Percentiles rank a stretch among this genome's conserved stretches.
Conservation (phyloP, 2,797 vertebrate species). For the Gambelia wislizenii region DNA sequence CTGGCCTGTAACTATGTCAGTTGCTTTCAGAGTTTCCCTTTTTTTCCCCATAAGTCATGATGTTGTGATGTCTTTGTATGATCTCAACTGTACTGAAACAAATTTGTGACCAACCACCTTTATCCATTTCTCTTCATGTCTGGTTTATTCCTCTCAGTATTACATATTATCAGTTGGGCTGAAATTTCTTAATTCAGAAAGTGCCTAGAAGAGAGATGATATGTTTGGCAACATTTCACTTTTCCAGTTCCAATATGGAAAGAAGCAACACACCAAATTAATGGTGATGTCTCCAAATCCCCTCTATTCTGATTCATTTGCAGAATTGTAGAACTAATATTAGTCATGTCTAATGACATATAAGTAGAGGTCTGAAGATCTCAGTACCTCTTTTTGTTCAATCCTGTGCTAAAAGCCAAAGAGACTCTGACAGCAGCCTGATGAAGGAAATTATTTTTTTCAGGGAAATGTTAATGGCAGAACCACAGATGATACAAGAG, state of each 20-base stretch:
- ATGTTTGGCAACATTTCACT: neutral
- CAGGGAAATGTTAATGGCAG: no score
- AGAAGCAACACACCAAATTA: neutral
- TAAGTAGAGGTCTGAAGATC: neutral
- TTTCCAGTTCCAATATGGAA: neutral
- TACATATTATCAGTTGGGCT: no score
- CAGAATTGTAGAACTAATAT: neutral
- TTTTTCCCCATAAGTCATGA: no score
- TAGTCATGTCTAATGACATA: neutral
- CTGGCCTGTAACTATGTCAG: no score
- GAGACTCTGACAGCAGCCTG: neutral
- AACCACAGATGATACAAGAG: no score
- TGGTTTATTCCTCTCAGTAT: conserved; percentile 32
- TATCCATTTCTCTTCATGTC: no score
- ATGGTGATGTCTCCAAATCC: neutral
- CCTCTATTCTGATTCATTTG: neutral
- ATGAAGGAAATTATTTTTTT: neutral
- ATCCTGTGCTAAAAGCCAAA: neutral
- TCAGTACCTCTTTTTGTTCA: neutral
- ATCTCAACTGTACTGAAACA: no score
- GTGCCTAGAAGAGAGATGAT: conserved; percentile 26
- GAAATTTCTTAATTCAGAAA: no score
- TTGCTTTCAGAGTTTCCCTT: no score
- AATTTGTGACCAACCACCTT: no score
- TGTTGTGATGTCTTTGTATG: no score